Evolutionary conservation across 2,797 vertebrate species (phyloP).

Genomic region (Tapera naevia): DNA sequence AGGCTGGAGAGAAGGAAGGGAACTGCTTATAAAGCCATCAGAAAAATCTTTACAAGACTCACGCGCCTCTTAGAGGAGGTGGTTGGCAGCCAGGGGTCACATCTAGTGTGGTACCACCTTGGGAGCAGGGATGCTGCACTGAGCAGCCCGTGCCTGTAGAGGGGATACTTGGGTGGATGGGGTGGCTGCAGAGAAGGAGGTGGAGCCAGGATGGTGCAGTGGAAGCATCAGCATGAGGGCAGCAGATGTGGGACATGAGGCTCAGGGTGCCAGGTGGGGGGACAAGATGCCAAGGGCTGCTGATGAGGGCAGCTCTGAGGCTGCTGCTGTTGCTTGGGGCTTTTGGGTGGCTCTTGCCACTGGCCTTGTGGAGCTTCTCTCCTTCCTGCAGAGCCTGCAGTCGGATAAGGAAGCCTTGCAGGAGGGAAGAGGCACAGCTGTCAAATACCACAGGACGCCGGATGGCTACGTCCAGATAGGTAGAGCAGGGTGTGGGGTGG

Average conservation of each 20-base stretch:
- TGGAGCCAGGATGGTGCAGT: not conserved
- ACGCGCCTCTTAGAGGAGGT: not conserved
- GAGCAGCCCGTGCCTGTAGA: not conserved
- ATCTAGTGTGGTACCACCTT: not conserved
- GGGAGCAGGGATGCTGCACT: fast-evolving
- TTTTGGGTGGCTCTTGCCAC: not conserved
- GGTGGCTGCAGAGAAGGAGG: not conserved
- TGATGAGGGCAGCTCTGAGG: not conserved
- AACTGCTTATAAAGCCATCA: not conserved
- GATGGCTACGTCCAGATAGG: constrained; percentile 96
- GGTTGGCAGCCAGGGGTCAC: not conserved
- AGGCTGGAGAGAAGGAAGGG: not conserved
- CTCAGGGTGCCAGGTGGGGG: not conserved
- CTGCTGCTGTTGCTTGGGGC: not conserved
- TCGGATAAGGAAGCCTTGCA: constrained; percentile 93
- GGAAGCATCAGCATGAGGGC: not conserved
- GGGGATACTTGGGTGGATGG: not conserved
- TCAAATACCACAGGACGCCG: constrained; percentile 88
- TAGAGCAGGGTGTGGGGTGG: constrained; percentile 53
- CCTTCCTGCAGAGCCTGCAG: constrained; percentile 87
- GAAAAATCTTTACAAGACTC: not conserved
- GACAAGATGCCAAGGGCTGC: not conserved
- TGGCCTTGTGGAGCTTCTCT: not conserved
- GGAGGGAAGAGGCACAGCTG: constrained; percentile 83
- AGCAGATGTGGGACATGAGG: not conserved